A percentile compares a stretch with the other conserved stretches of the same genome.
phyloP scores from a whole-genome alignment of 2,888 invertebrate species.

The Listrodromus nycthemerus region DNA sequence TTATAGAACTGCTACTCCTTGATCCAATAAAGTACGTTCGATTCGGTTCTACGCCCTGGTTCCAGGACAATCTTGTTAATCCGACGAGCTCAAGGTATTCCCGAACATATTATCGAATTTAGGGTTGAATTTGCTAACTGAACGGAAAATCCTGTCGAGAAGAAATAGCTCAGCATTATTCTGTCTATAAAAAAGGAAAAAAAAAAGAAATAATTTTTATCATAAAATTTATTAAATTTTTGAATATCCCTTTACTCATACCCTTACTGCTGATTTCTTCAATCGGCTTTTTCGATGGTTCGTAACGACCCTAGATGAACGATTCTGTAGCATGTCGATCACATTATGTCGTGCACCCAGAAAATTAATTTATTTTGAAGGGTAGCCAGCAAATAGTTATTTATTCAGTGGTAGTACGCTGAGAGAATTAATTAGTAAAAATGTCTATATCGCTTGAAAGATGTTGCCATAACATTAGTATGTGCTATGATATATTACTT shows the following conservation, averaged over 20 bases:
- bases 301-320: no score
- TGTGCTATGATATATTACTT: no score
- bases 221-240: not conserved
- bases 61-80: constrained; percentile 1
- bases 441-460: no score
- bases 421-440: no score
- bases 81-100: not conserved
- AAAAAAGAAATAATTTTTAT: not conserved
- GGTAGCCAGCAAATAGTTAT: no score
- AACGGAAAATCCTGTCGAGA: not conserved
- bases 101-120: not conserved
- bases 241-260: not conserved
- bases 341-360: no score
- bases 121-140: not conserved
- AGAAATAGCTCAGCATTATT: not conserved
- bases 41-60: not conserved
- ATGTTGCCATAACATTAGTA: no score
- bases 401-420: no score
- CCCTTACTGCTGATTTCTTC: no score
- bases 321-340: no score
- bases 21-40: not conserved
- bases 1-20: not conserved
- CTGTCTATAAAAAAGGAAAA: not conserved
- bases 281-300: no score
- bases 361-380: no score